Base-by-base conservation (phyloP, 2,888 invertebrate species). In the Oscheius sp. region DNA sequence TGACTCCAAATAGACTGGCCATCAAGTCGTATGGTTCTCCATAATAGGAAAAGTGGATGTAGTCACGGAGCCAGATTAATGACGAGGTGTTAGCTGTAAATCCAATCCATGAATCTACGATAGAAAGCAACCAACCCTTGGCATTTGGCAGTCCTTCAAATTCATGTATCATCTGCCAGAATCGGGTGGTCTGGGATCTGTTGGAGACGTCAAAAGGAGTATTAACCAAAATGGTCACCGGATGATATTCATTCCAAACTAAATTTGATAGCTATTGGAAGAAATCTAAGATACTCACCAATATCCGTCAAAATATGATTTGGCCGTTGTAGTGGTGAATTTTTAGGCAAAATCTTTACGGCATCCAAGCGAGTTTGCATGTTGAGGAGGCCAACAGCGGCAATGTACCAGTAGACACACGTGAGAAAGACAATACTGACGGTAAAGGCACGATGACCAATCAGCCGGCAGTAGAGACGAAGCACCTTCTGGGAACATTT, bases 231-330 rank as follows among this genome's bases (percentile, higher is more conserved):
- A 88, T 80, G 5, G 86, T 86, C 53, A 87, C 87, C 3, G 88
- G 84, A 35, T 87, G 87, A 72, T 88, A 86, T 66, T 88, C 85
- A 27, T 78, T 79, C 87, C 87, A 88, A 2, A 88, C 87, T 73
- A 76, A 71, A 77, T 69, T 1, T n/a, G 13, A 35, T 9, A 6
- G 5, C 9, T 9, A 9, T 35, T 35, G n/a, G n/a, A n/a, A n/a
- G n/a, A n/a, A n/a, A n/a, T n/a, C n/a, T n/a, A n/a, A n/a, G 29
- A 29, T 23, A 68, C 75, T 35, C 41, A 84, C 84, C 77, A 18
- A 81, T 79, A 23, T 85, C 77, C 3, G 83, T 82, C 16, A 87
- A 75, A 27, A 86, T 73, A 21, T 77, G 58, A 69, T 86, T 87
- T 0, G 86, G 83, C 18, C 80, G 76, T 74, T 85, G 87, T n/a